These are phyloP conservation scores for Drosophila santomea DNA, from an alignment of 1,140 invertebrate genomes.

Conservation along the genomic window DNA sequence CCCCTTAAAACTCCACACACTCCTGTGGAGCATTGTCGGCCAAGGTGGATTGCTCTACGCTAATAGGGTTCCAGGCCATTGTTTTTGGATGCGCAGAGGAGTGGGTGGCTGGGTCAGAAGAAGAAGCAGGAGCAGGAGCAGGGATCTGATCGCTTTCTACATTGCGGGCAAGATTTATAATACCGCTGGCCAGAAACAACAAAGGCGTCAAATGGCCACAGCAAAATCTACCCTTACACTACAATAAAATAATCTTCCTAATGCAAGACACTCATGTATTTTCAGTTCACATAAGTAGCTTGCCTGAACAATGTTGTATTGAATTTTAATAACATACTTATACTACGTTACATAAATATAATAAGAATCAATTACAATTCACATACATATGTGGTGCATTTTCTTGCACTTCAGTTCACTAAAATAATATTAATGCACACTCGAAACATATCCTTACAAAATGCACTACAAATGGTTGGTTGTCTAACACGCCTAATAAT, in stretches of 20 bases:
- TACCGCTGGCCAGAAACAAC: conserved; percentile 60
- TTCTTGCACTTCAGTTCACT: too few relatives aligned
- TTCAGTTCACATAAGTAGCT: too few relatives aligned
- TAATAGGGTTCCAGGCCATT: conserved; percentile 68
- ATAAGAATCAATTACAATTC: too few relatives aligned
- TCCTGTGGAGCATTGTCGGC: not conserved
- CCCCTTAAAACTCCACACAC: conserved; percentile 68
- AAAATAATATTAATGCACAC: too few relatives aligned
- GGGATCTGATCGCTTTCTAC: conserved; percentile 21
- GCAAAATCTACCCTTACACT: conserved; percentile 7
- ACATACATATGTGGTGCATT: too few relatives aligned
- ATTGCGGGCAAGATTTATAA: conserved; percentile 74
- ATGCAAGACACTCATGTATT: not conserved
- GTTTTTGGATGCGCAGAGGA: conserved; percentile 51
- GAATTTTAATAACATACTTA: too few relatives aligned
- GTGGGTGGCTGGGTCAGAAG: conserved; percentile 3
- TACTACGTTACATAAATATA: too few relatives aligned
- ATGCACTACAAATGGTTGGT: not conserved
- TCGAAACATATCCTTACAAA: not conserved
- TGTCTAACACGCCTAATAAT: not conserved
- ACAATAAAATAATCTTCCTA: conserved; percentile 20
- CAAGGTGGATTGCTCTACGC: conserved; percentile 48
- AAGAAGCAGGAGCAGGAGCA: not conserved
- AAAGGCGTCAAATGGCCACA: conserved; percentile 57
- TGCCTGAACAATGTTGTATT: too few relatives aligned